Evolutionary conservation across 2,888 invertebrate genomes (phyloP).

Genomic region (Acanthoscelides obtectus): DNA sequence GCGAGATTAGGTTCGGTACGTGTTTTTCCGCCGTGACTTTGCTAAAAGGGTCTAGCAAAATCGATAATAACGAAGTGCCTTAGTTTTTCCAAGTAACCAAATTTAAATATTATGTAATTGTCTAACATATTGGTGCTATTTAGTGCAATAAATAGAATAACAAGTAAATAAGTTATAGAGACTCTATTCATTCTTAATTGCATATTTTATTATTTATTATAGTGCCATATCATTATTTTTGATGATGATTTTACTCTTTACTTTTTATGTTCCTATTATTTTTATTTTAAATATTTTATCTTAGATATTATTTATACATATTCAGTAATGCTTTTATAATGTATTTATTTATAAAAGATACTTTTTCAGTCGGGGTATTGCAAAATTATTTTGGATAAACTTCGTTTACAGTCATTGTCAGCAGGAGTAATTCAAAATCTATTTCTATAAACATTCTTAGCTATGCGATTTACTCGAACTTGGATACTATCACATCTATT

Average conservation of each 20-base stretch:
- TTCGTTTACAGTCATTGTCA: too few species aligned
- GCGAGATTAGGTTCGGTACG: too few species aligned
- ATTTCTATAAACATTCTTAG: too few species aligned
- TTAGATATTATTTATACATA: neutral
- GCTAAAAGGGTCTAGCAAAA: too few species aligned
- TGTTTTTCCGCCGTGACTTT: too few species aligned
- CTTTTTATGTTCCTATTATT: neutral
- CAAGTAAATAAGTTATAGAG: too few species aligned
- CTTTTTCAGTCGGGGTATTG: neutral
- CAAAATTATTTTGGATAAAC: neutral
- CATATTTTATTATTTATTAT: neutral
- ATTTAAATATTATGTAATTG: neutral
- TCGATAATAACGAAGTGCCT: neutral
- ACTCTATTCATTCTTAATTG: neutral
- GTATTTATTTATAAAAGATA: neutral
- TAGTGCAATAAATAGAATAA: neutral
- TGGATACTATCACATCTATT: too few species aligned
- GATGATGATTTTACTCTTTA: neutral
- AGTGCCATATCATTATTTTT: neutral
- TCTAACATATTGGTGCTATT: neutral
- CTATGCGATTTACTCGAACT: too few species aligned
- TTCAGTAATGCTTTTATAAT: neutral
- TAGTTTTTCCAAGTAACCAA: neutral
- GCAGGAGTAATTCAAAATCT: too few species aligned
- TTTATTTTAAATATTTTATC: neutral